Evolutionary conservation across 2,888 invertebrate species (phyloP), one percentile per base, ranked within the genome.

Genomic region (Dynastes tityus): DNA sequence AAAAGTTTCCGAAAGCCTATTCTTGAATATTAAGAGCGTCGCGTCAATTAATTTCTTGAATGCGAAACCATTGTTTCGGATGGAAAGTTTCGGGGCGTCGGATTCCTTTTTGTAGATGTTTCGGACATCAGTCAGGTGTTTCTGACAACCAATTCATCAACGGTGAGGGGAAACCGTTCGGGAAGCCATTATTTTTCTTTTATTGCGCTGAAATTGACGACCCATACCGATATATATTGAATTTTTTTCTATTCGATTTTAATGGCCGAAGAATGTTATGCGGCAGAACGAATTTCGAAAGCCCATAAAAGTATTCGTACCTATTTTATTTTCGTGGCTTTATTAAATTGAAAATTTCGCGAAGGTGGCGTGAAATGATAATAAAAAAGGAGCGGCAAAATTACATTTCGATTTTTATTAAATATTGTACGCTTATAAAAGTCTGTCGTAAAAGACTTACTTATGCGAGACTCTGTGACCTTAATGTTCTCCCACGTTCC

Each of bases 201-300:
- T 74, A 74, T 74, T 74, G 73, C 61, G 58, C 61, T 74, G 73
- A 74, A 73, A 74, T 74, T 74, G 73, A 74, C 61, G 73, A 40
- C 22, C 73, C 49, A 74, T 27, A 68, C 51, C 68, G 27, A 51
- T 68, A 68, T 74, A 74, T 74, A 74, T 74, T 63, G 73, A 61
- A 61, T 74, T 74, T 74, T 51, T 74, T 61, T n/a, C 51, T 6
- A 27, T 2, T 27, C 45, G 61, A 5, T 61, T 61, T 63, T 63
- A 55, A 65, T 37, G 40, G 16, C 5, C 22, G 5, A 27, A 51
- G 51, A 29, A 68, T 51, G 16, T 51, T 29, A 13, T 32, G 27
- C 9, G 63, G 22, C 22, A 22, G 13, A 63, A 63, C 63, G 63
- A 63, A 63, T 63, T 63, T 27, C 37, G 40, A 49, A 51, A 11